Evolutionary conservation across 2,888 invertebrate species (phyloP), one percentile per base, ranked within the genome.

Genomic region (Drosophila mulleri): DNA sequence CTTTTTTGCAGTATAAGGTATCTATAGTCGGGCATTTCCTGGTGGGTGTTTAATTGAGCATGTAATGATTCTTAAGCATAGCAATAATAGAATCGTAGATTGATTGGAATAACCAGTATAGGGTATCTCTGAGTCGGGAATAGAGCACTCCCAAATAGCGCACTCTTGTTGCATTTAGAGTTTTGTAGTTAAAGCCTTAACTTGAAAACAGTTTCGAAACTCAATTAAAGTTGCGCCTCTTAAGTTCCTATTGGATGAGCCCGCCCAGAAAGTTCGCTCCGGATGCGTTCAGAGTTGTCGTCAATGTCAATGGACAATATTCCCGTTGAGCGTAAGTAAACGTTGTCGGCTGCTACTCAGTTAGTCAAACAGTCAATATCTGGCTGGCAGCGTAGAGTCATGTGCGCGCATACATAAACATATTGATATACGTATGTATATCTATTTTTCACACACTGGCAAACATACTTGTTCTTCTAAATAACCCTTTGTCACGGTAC

Each of bases 401-500:
- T 47, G 48, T 37, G n/a, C 23, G 39, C 12, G 23, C 47, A 47
- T 35, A 48, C 9, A 14, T 20, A 57, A 20, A 32, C 50, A 35
- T 48, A 48, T 35, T 37, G 35, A 61, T 39, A 29, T 48, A 62
- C 14, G n/a, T 29, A 48, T 18, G n/a, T 29, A 48, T 18, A 59
- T 37, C 50, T 50, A 32, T 18, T 42, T 18, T 18, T 64, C 52
- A 56, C 23, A 37, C 52, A 45, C 45, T 26, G 20, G 32, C 32
- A 29, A 39, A 47, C 42, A 23, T 11, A 16, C 18, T 32, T 45
- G 32, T 39, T 12, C 26, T 32, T 48, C 54, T 52, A 76, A 68
- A 68, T 67, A 88, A 83, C 86, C 74, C 83, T 64, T 83, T 80
- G 88, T 62, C 72, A 69, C 60, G 80, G 63, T 72, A 82, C 65